Conservation (phyloP, 2,888 invertebrate species). For the Erebia epiphron region DNA sequence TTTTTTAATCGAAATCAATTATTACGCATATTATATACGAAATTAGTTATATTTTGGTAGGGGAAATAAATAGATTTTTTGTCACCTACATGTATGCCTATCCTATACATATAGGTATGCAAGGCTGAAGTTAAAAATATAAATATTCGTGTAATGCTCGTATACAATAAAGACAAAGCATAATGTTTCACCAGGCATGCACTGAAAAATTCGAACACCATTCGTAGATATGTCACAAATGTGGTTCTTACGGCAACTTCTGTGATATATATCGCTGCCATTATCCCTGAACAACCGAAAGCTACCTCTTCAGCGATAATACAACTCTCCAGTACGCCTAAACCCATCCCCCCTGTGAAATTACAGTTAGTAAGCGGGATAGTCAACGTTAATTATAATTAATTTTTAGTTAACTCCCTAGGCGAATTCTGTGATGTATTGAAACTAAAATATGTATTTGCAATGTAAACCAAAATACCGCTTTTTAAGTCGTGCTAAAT, state of each 20-base stretch:
- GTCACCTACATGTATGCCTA: not conserved
- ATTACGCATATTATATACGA: not conserved
- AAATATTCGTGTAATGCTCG: not conserved
- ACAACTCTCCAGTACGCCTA: constrained; percentile 88
- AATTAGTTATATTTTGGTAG: not conserved
- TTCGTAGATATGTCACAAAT: not conserved
- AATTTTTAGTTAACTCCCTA: not conserved
- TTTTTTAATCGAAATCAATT: too few species aligned
- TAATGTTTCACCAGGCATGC: constrained; percentile 8
- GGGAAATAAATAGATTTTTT: not conserved
- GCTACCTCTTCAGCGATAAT: constrained; percentile 93
- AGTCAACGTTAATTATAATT: not conserved
- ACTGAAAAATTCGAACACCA: constrained; percentile 12
- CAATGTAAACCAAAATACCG: not conserved
- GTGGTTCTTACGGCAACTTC: constrained; percentile 85
- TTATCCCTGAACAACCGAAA: constrained; percentile 95
- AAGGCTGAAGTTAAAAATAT: not conserved
- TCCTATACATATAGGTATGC: too few species aligned
- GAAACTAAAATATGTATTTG: not conserved
- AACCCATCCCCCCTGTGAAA: constrained; percentile 88
- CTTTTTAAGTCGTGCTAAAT: not conserved
- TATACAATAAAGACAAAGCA: not conserved
- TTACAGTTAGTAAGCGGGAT: constrained; percentile 25
- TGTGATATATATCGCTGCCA: constrained; percentile 94
- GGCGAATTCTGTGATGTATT: not conserved